Base-by-base conservation (phyloP, 2,113 vertebrate species). In the Phainopepla nitens region DNA sequence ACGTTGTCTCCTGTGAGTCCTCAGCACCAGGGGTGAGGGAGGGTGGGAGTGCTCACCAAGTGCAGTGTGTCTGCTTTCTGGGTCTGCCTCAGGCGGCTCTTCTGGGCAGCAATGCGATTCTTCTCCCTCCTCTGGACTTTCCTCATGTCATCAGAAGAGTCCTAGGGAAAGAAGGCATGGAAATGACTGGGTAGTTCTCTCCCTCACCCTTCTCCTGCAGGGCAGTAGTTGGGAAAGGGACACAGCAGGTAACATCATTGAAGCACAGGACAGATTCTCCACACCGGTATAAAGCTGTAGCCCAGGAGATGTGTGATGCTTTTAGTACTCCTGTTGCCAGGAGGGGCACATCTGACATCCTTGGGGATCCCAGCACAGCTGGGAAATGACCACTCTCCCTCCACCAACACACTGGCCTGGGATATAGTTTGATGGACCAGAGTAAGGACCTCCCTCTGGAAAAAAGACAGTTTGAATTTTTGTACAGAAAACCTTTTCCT, bases 51-150 rank as follows among this genome's bases (percentile, higher is more conserved):
- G 93, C 99, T 99, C 96, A 99, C 99, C 99, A 99, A 97, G 95
- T 99, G 99, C 91, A 99, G 97, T 4, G 97, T 99, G 97, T 99
- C 99, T 7, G 99, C 99, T 95, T 99, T 99, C 97, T 99, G 99
- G 3, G 99, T 99, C 96, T 99, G 99, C 87, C 99, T 98, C 98
- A 99, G 98, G 70, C 99, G 98, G 98, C 99, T 99, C 96, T 99
- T 99, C 98, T 99, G 99, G 39, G 99, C 99, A 29, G 99, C 99
- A 0, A 99, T 99, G 12, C 99, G 99, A 84, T 99, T 99, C 97
- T 99, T 99, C 96, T 99, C 99, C 61, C 99, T 97, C 96, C 99
- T 98, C 96, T 99, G 98, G 87, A 99, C 99, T 95, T 99, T 99
- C 93, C 99, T 99, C 79, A 98, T 96, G 47, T 99, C 99, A 49